Evolutionary conservation across 2,888 invertebrate species (phyloP).

Genomic region (Orthosia incerta): DNA sequence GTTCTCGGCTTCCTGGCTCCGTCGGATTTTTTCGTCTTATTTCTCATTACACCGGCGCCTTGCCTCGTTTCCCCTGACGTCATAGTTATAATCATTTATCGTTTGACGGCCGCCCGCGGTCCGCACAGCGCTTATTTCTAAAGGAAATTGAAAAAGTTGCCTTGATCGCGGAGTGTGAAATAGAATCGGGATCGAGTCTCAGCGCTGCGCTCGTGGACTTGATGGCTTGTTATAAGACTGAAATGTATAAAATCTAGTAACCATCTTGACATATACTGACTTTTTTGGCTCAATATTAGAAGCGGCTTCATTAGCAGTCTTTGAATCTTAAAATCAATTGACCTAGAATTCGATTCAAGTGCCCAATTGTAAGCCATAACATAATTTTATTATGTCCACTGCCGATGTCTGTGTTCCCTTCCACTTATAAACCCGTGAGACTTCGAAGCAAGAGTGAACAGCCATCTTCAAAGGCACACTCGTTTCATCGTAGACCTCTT

Average conservation of each 20-base stretch:
- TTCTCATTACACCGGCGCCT: slow-evolving; percentile 84
- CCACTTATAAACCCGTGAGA: too few relatives aligned
- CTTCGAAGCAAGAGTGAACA: too few relatives aligned
- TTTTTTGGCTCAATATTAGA: too few relatives aligned
- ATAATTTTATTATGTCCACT: too few relatives aligned
- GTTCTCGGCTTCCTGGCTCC: slow-evolving; percentile 65
- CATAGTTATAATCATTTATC: slow-evolving; percentile 89
- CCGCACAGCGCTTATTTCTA: slow-evolving; percentile 75
- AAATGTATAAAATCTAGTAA: slow-evolving; percentile 6
- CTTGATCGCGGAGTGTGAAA: slow-evolving; percentile 78
- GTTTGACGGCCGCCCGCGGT: slow-evolving; percentile 86
- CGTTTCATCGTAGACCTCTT: too few relatives aligned
- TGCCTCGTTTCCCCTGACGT: slow-evolving; percentile 84
- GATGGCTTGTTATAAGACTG: slow-evolving; percentile 60
- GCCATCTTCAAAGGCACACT: too few relatives aligned
- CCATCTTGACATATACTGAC: not conserved
- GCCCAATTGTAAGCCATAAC: too few relatives aligned
- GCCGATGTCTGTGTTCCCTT: too few relatives aligned
- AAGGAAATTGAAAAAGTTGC: slow-evolving; percentile 88
- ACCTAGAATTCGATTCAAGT: too few relatives aligned
- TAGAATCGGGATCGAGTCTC: slow-evolving; percentile 72
- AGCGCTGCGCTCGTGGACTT: slow-evolving; percentile 55
- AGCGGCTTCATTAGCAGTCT: too few relatives aligned
- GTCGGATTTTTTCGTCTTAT: slow-evolving; percentile 78
- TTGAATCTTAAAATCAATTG: too few relatives aligned